A percentile compares a stretch with the other conserved stretches of the same genome.
phyloP scores from a whole-genome alignment of 2,797 vertebrate genomes.

The Acanthurus lineatus region DNA sequence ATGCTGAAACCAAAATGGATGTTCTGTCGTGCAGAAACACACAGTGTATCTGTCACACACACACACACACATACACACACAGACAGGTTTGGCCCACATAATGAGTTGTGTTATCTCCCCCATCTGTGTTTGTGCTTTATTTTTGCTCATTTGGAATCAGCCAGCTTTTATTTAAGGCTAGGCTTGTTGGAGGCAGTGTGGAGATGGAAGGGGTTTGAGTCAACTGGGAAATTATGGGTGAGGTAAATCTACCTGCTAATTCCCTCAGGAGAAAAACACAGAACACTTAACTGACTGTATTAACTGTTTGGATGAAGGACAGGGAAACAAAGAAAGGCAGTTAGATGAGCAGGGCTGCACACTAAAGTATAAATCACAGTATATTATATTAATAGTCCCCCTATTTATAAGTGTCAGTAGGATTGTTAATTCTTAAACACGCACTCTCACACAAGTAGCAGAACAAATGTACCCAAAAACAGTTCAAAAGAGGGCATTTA shows the following conservation, averaged over 20 bases:
- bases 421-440: too few relatives aligned
- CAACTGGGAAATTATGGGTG: slow-evolving; percentile 68
- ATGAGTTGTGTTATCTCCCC: slow-evolving; percentile 50
- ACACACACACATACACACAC: slow-evolving; percentile 22
- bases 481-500: too few relatives aligned
- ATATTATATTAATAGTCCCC: too few relatives aligned
- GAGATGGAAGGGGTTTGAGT: slow-evolving; percentile 42
- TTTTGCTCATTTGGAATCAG: slow-evolving; percentile 50
- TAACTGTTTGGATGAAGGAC: slow-evolving; percentile 25
- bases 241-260: slow-evolving; percentile 47
- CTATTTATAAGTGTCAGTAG: too few relatives aligned
- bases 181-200: slow-evolving; percentile 47
- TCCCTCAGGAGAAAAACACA: slow-evolving; percentile 37
- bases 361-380: not conserved
- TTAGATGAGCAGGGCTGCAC: not conserved
- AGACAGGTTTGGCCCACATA: slow-evolving; percentile 43
- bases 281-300: slow-evolving; percentile 12
- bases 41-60: slow-evolving; percentile 11
- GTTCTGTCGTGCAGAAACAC: not conserved
- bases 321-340: slow-evolving; percentile 5
- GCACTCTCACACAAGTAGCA: too few relatives aligned
- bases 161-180: slow-evolving; percentile 37
- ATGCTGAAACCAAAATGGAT: slow-evolving; percentile 22
- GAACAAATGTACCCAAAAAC: too few relatives aligned
- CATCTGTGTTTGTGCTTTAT: slow-evolving; percentile 61